Evolutionary conservation across 2,113 vertebrate genomes (phyloP).

Genomic region (Pantherophis guttatus): DNA sequence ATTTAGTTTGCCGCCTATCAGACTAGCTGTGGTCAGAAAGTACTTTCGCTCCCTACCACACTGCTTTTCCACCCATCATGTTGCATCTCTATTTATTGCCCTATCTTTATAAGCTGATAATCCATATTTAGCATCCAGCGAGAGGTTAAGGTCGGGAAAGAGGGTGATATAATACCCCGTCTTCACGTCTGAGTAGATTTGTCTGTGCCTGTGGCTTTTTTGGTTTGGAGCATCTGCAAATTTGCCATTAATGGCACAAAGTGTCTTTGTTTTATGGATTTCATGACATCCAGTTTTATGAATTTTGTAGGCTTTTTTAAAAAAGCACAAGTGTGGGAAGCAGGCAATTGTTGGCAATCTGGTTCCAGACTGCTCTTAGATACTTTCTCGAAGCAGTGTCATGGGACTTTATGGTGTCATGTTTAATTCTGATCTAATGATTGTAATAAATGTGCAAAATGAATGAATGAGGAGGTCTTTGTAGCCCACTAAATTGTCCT

Average conservation of each 20-base stretch:
- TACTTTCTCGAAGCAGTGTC: background rate
- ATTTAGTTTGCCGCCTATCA: constrained; percentile 48
- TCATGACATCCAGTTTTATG: background rate
- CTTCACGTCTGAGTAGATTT: constrained; percentile 16
- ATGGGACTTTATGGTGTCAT: background rate
- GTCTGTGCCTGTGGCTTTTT: constrained; percentile 33
- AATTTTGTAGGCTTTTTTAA: constrained; percentile 11
- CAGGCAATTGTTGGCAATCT: background rate
- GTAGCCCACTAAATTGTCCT: background rate
- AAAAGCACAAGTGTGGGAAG: background rate
- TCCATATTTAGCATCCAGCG: constrained; percentile 43
- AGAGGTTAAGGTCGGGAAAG: constrained; percentile 27
- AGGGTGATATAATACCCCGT: constrained; percentile 43
- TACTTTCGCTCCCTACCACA: constrained; percentile 30
- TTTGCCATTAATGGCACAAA: constrained; percentile 12
- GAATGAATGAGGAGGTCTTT: background rate
- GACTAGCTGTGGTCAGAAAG: constrained; percentile 40
- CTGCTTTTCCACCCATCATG: constrained; percentile 22
- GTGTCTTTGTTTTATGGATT: background rate
- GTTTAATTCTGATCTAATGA: background rate
- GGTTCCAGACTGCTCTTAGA: background rate
- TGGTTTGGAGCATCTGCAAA: constrained; percentile 34
- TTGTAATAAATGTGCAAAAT: background rate
- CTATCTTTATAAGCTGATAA: constrained; percentile 40
- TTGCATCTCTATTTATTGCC: constrained; percentile 40